Conservation (phyloP, 1,140 invertebrate genomes). For the Physella acuta region DNA sequence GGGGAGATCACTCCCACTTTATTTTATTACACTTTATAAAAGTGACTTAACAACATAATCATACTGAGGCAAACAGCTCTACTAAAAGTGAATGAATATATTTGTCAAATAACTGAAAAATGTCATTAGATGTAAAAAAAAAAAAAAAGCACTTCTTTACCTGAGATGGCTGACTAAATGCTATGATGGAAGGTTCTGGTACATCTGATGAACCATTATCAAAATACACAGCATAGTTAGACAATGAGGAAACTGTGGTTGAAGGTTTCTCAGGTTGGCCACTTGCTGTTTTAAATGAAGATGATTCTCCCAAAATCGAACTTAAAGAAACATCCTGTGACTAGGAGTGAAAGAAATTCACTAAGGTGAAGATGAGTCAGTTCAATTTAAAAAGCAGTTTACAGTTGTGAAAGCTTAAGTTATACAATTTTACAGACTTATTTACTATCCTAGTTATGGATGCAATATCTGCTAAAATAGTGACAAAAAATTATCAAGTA, state of each 20-base stretch:
- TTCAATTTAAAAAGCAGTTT: too few relatives aligned
- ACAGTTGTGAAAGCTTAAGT: too few relatives aligned
- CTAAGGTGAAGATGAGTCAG: too few relatives aligned
- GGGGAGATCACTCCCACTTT: too few relatives aligned
- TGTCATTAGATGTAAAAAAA: not conserved
- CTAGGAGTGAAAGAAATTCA: conserved; percentile 6
- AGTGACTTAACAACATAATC: too few relatives aligned
- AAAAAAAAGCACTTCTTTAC: not conserved
- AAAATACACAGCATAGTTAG: conserved; percentile 5
- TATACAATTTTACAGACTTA: too few relatives aligned
- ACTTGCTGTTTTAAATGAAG: not conserved
- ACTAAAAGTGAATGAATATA: too few relatives aligned
- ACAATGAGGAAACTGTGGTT: not conserved
- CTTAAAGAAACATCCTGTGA: conserved; percentile 9
- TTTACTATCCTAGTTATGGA: too few relatives aligned
- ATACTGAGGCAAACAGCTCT: too few relatives aligned
- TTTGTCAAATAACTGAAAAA: too few relatives aligned
- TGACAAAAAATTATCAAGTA: not conserved
- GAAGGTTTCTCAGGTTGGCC: not conserved
- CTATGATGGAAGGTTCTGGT: not conserved
- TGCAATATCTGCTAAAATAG: too few relatives aligned
- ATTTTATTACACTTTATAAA: too few relatives aligned
- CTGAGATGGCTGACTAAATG: not conserved
- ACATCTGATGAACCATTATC: conserved; percentile 4
- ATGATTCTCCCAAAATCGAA: conserved; percentile 12